phyloP scores from a whole-genome alignment of 2,113 vertebrate species.

The Sigmodon hispidus region DNA sequence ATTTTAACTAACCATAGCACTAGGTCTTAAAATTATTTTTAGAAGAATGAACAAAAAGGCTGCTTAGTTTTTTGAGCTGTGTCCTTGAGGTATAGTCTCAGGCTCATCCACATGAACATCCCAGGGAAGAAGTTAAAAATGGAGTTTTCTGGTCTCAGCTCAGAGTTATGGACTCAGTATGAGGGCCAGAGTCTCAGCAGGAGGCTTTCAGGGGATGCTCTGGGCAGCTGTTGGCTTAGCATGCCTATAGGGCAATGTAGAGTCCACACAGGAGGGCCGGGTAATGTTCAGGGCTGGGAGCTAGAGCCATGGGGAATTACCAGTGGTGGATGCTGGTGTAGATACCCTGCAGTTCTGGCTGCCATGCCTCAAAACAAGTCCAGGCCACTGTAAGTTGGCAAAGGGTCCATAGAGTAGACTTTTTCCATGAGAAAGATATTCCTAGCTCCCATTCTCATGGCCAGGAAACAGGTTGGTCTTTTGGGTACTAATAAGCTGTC shows the following conservation, averaged over 20 bases:
- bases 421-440: background rate
- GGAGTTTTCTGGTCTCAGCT: background rate
- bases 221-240: background rate
- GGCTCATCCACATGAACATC: background rate
- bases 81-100: background rate
- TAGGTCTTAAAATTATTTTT: background rate
- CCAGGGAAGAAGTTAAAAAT: background rate
- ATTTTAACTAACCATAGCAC: background rate
- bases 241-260: background rate
- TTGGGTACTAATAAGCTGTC: slow-evolving; percentile 45
- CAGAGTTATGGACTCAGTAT: background rate
- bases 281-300: background rate
- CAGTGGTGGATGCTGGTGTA: background rate
- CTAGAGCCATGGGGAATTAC: background rate
- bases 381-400: background rate
- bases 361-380: background rate
- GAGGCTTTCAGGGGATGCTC: background rate
- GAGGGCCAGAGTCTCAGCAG: background rate
- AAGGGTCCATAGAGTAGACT: background rate
- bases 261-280: background rate
- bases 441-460: background rate
- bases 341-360: background rate
- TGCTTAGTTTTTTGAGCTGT: background rate
- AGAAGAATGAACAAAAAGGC: background rate
- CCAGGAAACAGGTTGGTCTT: slow-evolving; percentile 46